Conservation (phyloP, 2,888 invertebrate genomes). For the Spisula solida region DNA sequence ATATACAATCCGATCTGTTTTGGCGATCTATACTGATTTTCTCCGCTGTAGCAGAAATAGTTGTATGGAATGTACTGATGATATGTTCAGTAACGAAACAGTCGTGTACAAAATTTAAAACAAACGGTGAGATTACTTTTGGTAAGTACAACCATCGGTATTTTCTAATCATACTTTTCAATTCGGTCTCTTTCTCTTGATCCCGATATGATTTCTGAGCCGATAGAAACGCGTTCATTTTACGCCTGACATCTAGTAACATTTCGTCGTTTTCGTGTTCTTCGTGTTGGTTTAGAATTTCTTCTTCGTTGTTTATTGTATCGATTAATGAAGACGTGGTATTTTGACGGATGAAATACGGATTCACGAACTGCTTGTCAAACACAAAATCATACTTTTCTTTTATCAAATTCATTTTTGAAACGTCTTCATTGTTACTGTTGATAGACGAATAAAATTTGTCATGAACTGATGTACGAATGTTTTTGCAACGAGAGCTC, state of each 20-base stretch:
- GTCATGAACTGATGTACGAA: conserved; percentile 6
- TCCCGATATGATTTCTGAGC: conserved; percentile 26
- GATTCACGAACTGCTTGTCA: conserved; percentile 40
- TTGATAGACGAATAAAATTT: conserved; percentile 40
- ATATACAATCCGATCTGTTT: conserved; percentile 24
- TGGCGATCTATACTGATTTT: background rate
- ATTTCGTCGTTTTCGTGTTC: background rate
- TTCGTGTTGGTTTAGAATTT: background rate
- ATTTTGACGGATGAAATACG: conserved; percentile 26
- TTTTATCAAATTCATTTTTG: conserved; percentile 1
- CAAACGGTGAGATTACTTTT: conserved; percentile 33
- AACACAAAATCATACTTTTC: conserved; percentile 35
- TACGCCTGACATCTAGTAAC: conserved; percentile 9
- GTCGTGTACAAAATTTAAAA: conserved; percentile 23
- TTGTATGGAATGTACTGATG: background rate
- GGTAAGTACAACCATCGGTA: conserved; percentile 36
- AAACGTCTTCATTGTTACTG: background rate
- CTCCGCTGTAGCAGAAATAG: background rate
- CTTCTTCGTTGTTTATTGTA: conserved; percentile 26
- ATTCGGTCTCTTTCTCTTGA: conserved; percentile 10
- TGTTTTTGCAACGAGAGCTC: background rate
- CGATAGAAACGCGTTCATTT: conserved; percentile 32
- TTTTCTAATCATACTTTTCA: conserved; percentile 3
- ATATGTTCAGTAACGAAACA: conserved; percentile 29
- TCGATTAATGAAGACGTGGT: conserved; percentile 10